Conservation (phyloP, 2,113 vertebrate species). For the Gobiocypris rarus region DNA sequence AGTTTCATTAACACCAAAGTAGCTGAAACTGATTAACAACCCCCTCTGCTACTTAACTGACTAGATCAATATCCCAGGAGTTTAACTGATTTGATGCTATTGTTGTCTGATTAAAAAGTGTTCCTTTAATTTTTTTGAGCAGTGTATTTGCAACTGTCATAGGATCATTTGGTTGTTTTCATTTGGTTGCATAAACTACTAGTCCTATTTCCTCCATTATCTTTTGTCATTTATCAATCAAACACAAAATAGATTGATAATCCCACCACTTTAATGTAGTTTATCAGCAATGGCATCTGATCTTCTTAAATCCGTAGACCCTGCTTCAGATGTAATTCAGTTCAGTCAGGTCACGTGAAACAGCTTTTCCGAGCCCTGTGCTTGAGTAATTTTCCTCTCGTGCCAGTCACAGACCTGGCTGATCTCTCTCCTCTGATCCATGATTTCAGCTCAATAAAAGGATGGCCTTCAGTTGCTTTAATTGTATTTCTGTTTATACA, state of each 20-base stretch:
- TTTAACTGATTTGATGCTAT: too few relatives aligned
- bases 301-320: constrained; percentile 68
- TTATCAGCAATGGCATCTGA: constrained; percentile 57
- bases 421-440: not conserved
- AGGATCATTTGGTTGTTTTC: not conserved
- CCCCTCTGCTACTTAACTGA: too few relatives aligned
- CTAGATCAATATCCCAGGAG: too few relatives aligned
- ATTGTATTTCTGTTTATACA: not conserved
- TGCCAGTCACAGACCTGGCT: constrained; percentile 9
- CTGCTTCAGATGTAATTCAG: constrained; percentile 62
- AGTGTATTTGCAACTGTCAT: not conserved
- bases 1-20: too few relatives aligned
- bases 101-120: too few relatives aligned
- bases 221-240: not conserved
- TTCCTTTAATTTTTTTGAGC: too few relatives aligned
- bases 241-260: not conserved
- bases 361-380: constrained; percentile 54
- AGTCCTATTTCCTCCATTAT: not conserved
- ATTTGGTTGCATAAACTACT: not conserved
- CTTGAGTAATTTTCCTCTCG: constrained; percentile 6
- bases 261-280: not conserved
- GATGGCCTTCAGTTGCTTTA: not conserved
- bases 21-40: too few relatives aligned
- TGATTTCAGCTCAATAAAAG: constrained; percentile 2
- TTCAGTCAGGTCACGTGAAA: constrained; percentile 63